These are phyloP conservation scores for Hypena proboscidalis DNA, from an alignment of 2,888 invertebrate genomes.

Conservation along the genomic window DNA sequence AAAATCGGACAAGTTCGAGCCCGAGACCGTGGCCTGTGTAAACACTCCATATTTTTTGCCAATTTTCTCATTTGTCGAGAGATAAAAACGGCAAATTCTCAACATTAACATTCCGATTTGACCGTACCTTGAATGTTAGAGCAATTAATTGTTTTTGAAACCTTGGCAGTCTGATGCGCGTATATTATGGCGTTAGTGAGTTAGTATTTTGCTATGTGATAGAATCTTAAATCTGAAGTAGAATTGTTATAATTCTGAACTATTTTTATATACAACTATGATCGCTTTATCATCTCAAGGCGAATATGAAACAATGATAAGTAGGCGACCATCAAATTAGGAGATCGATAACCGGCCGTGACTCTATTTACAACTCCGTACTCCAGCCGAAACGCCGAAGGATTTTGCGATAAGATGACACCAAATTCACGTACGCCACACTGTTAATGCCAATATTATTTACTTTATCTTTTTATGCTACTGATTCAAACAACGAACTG, in stretches of 20 bases:
- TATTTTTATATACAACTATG: conserved; percentile 33
- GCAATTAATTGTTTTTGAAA: conserved; percentile 18
- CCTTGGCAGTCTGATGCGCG: conserved; percentile 29
- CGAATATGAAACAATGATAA: conserved; percentile 63
- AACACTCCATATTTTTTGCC: conserved; percentile 50
- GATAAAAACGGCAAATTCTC: conserved; percentile 18
- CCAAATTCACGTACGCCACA: conserved; percentile 49
- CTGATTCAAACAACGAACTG: too few species aligned
- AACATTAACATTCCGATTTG: conserved; percentile 7
- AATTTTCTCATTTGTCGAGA: conserved; percentile 36
- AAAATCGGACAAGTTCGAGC: conserved; percentile 80
- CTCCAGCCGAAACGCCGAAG: conserved; percentile 66
- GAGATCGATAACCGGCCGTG: conserved; percentile 83
- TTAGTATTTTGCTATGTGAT: not conserved
- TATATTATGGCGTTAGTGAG: conserved; percentile 11
- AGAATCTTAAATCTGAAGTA: conserved; percentile 11
- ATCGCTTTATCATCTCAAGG: conserved; percentile 60
- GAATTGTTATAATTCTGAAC: conserved; percentile 24
- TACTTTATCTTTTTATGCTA: too few species aligned
- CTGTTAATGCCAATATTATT: conserved; percentile 14
- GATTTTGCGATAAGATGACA: conserved; percentile 76
- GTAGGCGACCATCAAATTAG: conserved; percentile 75
- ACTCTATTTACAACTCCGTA: conserved; percentile 73
- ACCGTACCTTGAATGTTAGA: conserved; percentile 2
- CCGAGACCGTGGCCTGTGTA: conserved; percentile 69